phyloP scores from a whole-genome alignment of 1,140 invertebrate species.

The Samia ricini region DNA sequence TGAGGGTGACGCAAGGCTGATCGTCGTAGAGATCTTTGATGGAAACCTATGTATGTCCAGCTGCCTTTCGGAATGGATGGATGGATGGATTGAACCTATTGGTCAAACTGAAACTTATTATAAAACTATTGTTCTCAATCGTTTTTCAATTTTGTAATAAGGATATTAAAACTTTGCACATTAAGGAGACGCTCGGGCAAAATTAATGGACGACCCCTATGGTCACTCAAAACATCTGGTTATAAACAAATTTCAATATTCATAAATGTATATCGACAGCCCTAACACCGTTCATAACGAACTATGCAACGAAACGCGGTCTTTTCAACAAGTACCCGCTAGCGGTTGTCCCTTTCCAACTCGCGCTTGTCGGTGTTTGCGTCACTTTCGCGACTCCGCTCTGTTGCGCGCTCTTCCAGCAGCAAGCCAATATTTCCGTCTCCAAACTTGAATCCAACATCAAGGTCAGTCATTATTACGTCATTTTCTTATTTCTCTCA shows the following conservation, averaged over 20 bases:
- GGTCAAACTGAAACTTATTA: no score
- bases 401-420: conserved; percentile 89
- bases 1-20: no score
- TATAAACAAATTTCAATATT: neutral
- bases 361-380: conserved; percentile 84
- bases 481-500: conserved; percentile 19
- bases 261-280: conserved; percentile 7
- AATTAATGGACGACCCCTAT: no score
- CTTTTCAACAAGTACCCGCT: conserved; percentile 69
- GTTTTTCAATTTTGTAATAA: no score
- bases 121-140: no score
- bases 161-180: no score
- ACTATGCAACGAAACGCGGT: conserved; percentile 77
- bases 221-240: no score
- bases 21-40: no score
- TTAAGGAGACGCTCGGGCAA: no score
- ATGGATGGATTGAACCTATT: no score
- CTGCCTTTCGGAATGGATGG: no score
- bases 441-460: conserved; percentile 80
- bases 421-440: conserved; percentile 81
- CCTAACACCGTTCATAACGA: conserved; percentile 80
- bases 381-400: conserved; percentile 91
- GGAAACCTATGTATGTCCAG: no score
- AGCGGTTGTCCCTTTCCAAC: conserved; percentile 80
- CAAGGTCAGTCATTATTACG: conserved; percentile 44